A percentile compares a stretch with the other conserved stretches of the same genome.
These are phyloP conservation scores for Edolisoma coerulescens DNA, from an alignment of 2,113 vertebrate genomes.

Conservation along the genomic window DNA sequence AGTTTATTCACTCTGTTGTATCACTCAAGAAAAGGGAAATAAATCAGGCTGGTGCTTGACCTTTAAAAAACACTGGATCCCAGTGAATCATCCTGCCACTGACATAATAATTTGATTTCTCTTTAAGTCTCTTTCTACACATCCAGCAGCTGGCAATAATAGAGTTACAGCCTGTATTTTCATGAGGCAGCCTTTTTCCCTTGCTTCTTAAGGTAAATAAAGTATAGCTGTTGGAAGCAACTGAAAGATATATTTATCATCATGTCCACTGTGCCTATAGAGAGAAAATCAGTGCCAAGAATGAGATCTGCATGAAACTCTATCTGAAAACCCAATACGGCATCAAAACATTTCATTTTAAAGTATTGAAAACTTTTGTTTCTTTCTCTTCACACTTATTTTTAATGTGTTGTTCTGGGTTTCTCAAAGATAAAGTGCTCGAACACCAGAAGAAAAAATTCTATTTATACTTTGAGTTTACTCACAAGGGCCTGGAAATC, in stretches of 20 bases:
- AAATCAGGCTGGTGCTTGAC: slow-evolving; percentile 2
- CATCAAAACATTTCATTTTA: neutral
- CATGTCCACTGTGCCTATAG: neutral
- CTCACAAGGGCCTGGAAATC: neutral
- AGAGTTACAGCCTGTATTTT: neutral
- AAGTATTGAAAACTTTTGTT: neutral
- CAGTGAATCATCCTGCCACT: slow-evolving; percentile 8
- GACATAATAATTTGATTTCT: neutral
- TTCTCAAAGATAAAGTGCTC: neutral
- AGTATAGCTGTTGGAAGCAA: neutral
- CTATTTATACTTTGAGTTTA: neutral
- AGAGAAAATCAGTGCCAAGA: neutral
- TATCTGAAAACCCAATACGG: neutral
- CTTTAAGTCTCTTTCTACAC: neutral
- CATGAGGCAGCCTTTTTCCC: neutral
- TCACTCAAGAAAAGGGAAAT: slow-evolving; percentile 33
- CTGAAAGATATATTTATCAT: neutral
- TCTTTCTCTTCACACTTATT: neutral
- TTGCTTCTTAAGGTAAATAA: slow-evolving; percentile 2
- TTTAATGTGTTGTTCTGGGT: neutral
- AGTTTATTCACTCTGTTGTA: neutral
- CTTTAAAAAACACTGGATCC: slow-evolving; percentile 22
- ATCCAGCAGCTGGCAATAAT: neutral
- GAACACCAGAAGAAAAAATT: neutral
- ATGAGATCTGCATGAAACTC: neutral